phyloP scores from a whole-genome alignment of 2,113 vertebrate species.

The Oncorhynchus mykiss region DNA sequence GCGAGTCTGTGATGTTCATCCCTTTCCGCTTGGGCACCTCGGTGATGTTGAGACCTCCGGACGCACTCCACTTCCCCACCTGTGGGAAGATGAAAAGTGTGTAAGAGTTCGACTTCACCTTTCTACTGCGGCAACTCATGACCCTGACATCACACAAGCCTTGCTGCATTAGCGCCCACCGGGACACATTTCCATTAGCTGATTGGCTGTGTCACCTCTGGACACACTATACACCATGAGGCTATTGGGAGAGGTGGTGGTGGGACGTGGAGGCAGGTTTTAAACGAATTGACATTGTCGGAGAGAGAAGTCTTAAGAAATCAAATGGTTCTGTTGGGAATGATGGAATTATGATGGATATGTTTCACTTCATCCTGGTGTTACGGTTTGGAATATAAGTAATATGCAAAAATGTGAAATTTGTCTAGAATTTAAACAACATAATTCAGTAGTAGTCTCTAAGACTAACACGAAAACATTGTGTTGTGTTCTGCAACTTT shows the following conservation, averaged over 20 bases:
- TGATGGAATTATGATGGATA: neutral
- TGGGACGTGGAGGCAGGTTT: constrained; percentile 16
- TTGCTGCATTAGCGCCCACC: constrained; percentile 49
- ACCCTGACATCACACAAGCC: constrained; percentile 46
- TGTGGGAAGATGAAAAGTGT: constrained; percentile 68
- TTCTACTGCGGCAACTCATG: constrained; percentile 36
- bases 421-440: neutral
- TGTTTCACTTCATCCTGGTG: neutral
- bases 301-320: constrained; percentile 37
- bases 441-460: neutral
- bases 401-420: neutral
- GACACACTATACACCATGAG: constrained; percentile 30
- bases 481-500: constrained; percentile 2
- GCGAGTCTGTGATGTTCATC: constrained; percentile 94
- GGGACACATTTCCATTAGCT: constrained; percentile 59
- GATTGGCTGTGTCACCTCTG: constrained; percentile 57
- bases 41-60: constrained; percentile 92
- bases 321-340: no score
- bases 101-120: constrained; percentile 75
- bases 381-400: no score
- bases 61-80: constrained; percentile 96
- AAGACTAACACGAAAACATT: neutral
- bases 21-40: constrained; percentile 89
- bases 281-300: constrained; percentile 34
- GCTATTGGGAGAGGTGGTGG: constrained; percentile 5